phyloP scores from a whole-genome alignment of 2,113 vertebrate genomes.

The Tragelaphus strepsiceros region DNA sequence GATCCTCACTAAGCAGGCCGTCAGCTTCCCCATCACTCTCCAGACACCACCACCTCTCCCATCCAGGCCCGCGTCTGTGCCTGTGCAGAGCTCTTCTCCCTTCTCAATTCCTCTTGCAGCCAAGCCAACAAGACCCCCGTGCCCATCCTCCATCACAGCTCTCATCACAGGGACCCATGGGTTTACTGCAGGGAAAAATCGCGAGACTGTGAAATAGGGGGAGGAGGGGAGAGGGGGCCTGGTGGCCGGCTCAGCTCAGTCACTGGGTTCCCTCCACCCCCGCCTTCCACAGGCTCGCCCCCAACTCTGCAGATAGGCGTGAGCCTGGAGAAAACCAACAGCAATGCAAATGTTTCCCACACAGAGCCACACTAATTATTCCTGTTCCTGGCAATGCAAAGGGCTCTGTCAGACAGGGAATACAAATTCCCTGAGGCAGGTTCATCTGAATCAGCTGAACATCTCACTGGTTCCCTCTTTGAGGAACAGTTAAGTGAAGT shows the following conservation, averaged over 20 bases:
- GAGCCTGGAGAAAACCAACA: neutral
- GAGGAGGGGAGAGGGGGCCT: neutral
- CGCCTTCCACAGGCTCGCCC: no score
- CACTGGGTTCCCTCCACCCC: neutral
- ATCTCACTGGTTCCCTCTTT: neutral
- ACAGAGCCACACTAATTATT: neutral
- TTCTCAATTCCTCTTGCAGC: neutral
- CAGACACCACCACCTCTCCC: neutral
- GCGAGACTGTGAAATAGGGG: accelerated
- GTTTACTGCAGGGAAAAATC: neutral
- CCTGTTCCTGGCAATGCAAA: neutral
- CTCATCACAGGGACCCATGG: neutral
- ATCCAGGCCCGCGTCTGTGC: accelerated
- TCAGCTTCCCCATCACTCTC: neutral
- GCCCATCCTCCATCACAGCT: neutral
- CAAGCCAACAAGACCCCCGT: neutral
- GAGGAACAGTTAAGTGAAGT: neutral
- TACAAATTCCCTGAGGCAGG: neutral
- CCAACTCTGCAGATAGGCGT: neutral
- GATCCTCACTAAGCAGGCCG: neutral
- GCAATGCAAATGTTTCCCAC: neutral
- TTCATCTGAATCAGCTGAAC: neutral
- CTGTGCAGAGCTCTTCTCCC: neutral
- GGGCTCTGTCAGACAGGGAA: neutral
- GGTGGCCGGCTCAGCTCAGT: neutral